A percentile compares a stretch with the other conserved stretches of the same genome.
phyloP scores from a whole-genome alignment of 2,113 vertebrate genomes.

The Colistium nudipinnis region DNA sequence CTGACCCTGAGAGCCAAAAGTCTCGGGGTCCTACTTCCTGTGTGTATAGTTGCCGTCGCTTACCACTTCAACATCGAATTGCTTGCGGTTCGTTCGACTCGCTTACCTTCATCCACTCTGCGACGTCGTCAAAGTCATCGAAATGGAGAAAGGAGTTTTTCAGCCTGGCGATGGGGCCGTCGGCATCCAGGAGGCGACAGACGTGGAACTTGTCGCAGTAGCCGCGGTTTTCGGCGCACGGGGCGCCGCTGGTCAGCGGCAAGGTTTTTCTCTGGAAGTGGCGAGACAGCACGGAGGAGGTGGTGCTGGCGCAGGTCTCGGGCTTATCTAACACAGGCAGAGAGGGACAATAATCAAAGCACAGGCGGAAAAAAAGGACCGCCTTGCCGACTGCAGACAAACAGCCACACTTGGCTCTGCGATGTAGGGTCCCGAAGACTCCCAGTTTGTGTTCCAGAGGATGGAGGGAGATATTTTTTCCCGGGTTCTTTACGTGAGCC shows the following conservation, averaged over 20 bases:
- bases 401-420: no score
- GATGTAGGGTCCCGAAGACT: no score
- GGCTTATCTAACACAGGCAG: conserved; percentile 62
- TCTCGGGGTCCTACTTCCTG: no score
- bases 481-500: no score
- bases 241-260: conserved; percentile 70
- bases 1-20: neutral
- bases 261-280: conserved; percentile 73
- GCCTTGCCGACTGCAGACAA: neutral
- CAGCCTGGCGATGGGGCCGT: conserved; percentile 82
- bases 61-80: neutral
- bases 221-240: conserved; percentile 77
- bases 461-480: no score
- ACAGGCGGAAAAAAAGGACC: no score
- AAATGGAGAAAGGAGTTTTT: conserved; percentile 82
- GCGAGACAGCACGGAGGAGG: conserved; percentile 68
- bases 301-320: conserved; percentile 80
- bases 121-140: conserved; percentile 74
- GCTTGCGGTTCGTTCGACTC: no score
- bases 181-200: conserved; percentile 82
- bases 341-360: neutral
- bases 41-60: no score
- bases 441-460: no score
- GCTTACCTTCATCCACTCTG: conserved; percentile 83
- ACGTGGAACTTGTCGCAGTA: conserved; percentile 83